These are phyloP conservation scores for Mus caroli DNA, from an alignment of 2,797 vertebrate genomes.

Conservation along the genomic window DNA sequence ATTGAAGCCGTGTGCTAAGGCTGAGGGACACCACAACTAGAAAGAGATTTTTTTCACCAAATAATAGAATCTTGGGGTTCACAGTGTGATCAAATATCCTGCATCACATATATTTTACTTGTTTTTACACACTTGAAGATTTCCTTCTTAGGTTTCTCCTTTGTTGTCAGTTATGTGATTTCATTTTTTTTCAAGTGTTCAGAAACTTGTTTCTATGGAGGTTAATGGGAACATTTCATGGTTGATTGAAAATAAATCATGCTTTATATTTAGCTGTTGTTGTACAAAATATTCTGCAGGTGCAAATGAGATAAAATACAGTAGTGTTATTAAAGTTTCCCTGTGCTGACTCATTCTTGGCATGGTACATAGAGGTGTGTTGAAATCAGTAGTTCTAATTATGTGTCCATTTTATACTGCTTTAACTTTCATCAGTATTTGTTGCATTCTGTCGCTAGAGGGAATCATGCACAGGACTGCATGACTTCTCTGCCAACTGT, in stretches of 20 bases:
- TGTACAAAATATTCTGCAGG: not conserved
- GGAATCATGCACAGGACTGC: not conserved
- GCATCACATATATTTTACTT: not conserved
- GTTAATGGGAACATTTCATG: not conserved
- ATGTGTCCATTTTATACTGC: not conserved
- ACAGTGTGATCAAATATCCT: not conserved
- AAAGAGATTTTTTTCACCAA: not conserved
- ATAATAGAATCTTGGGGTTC: too few species aligned
- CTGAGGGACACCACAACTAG: not conserved
- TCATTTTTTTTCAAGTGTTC: not conserved
- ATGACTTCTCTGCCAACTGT: not conserved
- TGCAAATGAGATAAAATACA: not conserved
- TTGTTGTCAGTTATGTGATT: not conserved
- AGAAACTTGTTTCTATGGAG: not conserved
- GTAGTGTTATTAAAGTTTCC: not conserved
- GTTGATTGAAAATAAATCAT: not conserved
- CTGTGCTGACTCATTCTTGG: not conserved
- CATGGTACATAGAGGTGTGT: not conserved
- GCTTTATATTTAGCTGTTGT: not conserved
- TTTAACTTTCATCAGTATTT: not conserved
- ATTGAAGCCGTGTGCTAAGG: not conserved
- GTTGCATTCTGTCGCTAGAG: not conserved
- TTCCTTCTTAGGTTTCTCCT: not conserved
- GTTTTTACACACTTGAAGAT: not conserved
- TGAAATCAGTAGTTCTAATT: not conserved